Base-by-base conservation (phyloP, 2,888 invertebrate species). In the Mythimna lalbum region DNA sequence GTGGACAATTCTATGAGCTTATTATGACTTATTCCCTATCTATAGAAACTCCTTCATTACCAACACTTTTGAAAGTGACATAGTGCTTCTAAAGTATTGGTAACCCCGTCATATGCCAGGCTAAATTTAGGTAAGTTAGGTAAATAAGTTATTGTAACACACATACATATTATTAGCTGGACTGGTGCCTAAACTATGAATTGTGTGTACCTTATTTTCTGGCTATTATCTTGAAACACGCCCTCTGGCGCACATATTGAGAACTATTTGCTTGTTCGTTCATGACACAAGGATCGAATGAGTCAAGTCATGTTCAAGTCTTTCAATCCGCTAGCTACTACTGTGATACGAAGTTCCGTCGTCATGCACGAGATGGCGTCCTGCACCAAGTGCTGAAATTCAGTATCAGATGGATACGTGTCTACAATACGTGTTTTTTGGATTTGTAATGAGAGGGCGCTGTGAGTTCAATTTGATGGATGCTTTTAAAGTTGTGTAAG, bases 291-390 rank as follows among this genome's bases (percentile, higher is more conserved):
- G 49, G 19, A 7, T 3, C 17, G 7, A n/a, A 33, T 21, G 33
- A 23, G 21, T n/a, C n/a, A 4, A 21, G 19, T 19, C 14, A n/a
- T n/a, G n/a, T n/a, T n/a, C n/a, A n/a, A n/a, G n/a, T n/a, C n/a
- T n/a, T n/a, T n/a, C n/a, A n/a, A n/a, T n/a, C 27, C 12, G 27
- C 27, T 27, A 17, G 19, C 21, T 27, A 17, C 23, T 33, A 21
- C 4, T 21, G 23, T 23, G 12, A 9, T 14, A n/a, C 9, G 33
- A 62, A 52, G 36, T 80, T 63, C 60, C 4, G 9, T 61, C 47
- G 66, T 52, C 1, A 33, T 43, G 10, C 31, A 19, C 21, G 43
- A 78, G 78, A 69, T 80, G 78, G 65, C 81, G 53, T 56, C 12
- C 10, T 57, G 47, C 19, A 1, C 4, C 52, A 0, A 27, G 12